Evolutionary conservation across 2,888 invertebrate genomes (phyloP).

Genomic region (Onchidella celtica): DNA sequence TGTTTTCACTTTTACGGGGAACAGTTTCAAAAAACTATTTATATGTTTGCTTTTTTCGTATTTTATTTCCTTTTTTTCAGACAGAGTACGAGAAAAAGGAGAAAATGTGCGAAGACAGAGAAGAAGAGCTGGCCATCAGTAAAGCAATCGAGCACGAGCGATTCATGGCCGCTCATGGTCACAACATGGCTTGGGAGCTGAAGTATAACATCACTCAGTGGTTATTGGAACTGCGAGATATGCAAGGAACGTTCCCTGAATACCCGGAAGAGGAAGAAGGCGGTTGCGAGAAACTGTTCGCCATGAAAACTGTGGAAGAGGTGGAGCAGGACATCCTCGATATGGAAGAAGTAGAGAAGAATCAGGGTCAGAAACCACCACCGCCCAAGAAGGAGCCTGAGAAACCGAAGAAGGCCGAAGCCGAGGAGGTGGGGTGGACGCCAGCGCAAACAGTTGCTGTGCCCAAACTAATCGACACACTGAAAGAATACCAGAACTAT

Average conservation of each 20-base stretch:
- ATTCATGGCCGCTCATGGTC: conserved; percentile 21
- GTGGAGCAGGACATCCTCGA: conserved; percentile 17
- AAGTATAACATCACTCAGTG: conserved; percentile 41
- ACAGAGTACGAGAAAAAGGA: background rate
- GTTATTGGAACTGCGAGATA: conserved; percentile 30
- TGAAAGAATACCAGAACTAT: conserved; percentile 25
- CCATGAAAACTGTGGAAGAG: conserved; percentile 31
- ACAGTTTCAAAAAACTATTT: background rate
- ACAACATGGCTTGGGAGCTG: conserved; percentile 35
- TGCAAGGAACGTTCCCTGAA: conserved; percentile 24
- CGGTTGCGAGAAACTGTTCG: conserved; percentile 29
- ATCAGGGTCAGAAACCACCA: background rate
- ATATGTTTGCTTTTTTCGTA: background rate
- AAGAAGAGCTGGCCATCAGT: conserved; percentile 12
- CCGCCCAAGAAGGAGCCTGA: background rate
- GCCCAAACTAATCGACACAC: background rate
- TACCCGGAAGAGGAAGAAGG: conserved; percentile 42
- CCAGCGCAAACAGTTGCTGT: background rate
- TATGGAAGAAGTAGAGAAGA: background rate
- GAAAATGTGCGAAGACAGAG: background rate
- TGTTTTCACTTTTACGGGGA: too few species aligned
- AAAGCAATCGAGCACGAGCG: conserved; percentile 17
- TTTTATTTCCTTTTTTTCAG: too few species aligned
- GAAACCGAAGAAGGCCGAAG: conserved; percentile 1
- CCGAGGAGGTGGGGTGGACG: conserved; percentile 6